Conservation (phyloP, 2,888 invertebrate genomes). For the Harmothoe impar region DNA sequence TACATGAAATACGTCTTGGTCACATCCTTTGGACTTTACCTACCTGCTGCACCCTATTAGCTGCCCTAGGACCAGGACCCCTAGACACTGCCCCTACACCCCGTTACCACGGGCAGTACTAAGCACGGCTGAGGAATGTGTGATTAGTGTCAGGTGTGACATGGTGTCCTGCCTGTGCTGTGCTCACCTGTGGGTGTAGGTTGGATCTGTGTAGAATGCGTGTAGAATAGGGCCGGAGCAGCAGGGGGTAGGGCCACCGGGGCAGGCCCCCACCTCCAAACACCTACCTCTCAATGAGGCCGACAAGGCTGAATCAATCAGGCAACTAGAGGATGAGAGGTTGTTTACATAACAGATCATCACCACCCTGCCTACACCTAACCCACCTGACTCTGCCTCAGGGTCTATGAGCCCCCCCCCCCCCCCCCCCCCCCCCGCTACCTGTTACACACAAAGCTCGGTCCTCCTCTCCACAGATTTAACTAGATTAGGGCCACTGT, state of each 20-base stretch:
- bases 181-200: background rate
- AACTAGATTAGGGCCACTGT: background rate
- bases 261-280: background rate
- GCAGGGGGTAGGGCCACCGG: background rate
- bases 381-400: background rate
- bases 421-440: background rate
- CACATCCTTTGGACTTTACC: background rate
- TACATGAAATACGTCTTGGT: background rate
- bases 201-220: background rate
- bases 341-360: constrained; percentile 37
- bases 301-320: constrained; percentile 26
- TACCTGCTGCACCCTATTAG: background rate
- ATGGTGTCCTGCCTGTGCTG: background rate
- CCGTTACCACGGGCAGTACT: background rate
- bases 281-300: background rate
- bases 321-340: background rate
- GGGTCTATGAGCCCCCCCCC: background rate
- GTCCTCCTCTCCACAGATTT: background rate
- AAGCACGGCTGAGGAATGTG: background rate
- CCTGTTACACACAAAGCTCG: background rate
- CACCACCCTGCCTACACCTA: background rate
- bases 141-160: constrained; percentile 49
- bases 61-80: background rate
- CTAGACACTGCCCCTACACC: background rate
- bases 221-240: background rate